Base-by-base conservation (phyloP, 1,140 invertebrate genomes). In the Cephus cinctus region DNA sequence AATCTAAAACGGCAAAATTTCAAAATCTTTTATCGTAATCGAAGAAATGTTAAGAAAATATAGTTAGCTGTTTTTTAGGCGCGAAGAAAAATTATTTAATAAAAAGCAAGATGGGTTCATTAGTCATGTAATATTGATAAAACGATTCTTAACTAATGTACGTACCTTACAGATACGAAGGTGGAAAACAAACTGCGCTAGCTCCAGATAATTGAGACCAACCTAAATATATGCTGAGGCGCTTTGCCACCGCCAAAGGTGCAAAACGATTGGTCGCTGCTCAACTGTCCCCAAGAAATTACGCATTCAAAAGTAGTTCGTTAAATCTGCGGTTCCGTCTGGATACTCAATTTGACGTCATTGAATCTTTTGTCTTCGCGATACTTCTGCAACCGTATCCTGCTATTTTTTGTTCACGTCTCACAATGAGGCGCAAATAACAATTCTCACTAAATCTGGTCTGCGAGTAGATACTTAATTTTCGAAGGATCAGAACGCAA, bases 171-270 rank as follows among this genome's bases (percentile, higher is more conserved):
- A 9, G 14, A 12, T 5, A 9, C 34, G 34, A 36, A 36, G 34
- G 34, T 36, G 34, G 14, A 14, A 36, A 18, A 11, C 34, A 9
- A 18, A 36, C 34, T 36, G 34, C 19, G 8, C 14, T 36, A 36
- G 34, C 34, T 9, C 19, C 15, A 18, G 14, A 36, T 36, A 36
- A 36, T 36, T 15, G 34, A 36, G 14, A 36, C 34, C 34, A 36
- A 15, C 8, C 34, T 36, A 36, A 36, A 36, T 36, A 36, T 18
- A 36, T 36, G 14, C 34, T 15, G 34, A 18, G 18, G 19, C 11
- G 19, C 34, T 6, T 36, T 11, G 3, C 11, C 11, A 36, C 19
- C 19, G 19, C 34, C 34, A 36, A 15, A 14, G 3, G 34, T 11
- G 15, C 9, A 8, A 36, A 36, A 12, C 34, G 34, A 36, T 36